Evolutionary conservation across 23 tunicate species (phyloP).

Genomic region (Botrylloides violaceus): DNA sequence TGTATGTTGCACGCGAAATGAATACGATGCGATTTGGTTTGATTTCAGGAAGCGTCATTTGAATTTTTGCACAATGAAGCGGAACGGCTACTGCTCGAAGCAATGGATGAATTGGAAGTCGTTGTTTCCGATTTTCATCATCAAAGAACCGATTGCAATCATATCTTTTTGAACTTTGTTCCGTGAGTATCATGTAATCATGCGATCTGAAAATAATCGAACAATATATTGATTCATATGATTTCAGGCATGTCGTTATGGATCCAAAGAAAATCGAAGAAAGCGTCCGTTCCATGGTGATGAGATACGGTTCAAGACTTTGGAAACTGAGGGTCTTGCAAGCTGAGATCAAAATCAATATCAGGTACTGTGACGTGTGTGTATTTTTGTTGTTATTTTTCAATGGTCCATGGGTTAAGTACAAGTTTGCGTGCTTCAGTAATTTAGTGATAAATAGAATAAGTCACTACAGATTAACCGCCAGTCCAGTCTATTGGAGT

Average conservation of each 20-base stretch:
- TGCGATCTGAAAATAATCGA: background rate
- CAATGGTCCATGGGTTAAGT: background rate
- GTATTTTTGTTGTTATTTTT: too few relatives aligned
- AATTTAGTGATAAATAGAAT: too few relatives aligned
- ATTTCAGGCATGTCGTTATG: constrained; percentile 63
- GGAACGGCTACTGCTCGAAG: constrained; percentile 86
- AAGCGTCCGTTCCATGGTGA: constrained; percentile 88
- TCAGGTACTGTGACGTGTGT: constrained; percentile 61
- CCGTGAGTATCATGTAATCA: constrained; percentile 58
- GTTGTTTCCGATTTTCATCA: constrained; percentile 69
- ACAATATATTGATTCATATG: background rate
- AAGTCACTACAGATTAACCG: too few relatives aligned
- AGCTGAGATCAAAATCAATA: constrained; percentile 98
- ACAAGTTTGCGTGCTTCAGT: background rate
- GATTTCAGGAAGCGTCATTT: constrained; percentile 92
- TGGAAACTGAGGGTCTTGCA: constrained; percentile 98
- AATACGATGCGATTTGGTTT: too few relatives aligned
- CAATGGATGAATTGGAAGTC: constrained; percentile 98
- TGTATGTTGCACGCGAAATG: too few relatives aligned
- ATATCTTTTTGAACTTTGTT: constrained; percentile 98
- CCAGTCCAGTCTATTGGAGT: too few relatives aligned
- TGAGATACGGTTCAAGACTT: constrained; percentile 91
- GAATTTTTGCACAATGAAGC: constrained; percentile 95
- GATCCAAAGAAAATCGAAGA: constrained; percentile 86
- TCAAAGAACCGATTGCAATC: constrained; percentile 93